These are phyloP conservation scores for Cynopterus brachyotis DNA, from an alignment of 2,113 vertebrate genomes.

Conservation along the genomic window DNA sequence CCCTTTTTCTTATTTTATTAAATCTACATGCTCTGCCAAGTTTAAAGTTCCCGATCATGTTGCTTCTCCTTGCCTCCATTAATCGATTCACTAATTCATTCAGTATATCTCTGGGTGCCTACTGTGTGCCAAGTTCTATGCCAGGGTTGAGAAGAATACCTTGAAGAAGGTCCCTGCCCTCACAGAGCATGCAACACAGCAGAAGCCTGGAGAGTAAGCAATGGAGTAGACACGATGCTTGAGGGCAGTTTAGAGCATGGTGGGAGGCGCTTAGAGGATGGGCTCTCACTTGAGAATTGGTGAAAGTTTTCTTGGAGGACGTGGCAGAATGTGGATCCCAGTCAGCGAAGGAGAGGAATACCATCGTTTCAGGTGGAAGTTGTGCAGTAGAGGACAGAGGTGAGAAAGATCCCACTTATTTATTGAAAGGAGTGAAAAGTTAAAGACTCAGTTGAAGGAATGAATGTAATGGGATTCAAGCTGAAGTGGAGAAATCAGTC, in stretches of 20 bases:
- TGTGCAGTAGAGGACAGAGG: background rate
- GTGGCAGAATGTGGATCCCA: background rate
- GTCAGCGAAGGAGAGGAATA: background rate
- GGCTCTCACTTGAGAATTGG: background rate
- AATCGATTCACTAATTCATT: background rate
- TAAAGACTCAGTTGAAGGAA: background rate
- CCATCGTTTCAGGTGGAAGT: background rate
- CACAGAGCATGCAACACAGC: background rate
- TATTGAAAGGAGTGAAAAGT: background rate
- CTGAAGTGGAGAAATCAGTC: background rate
- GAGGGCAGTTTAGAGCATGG: background rate
- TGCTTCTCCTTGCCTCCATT: background rate
- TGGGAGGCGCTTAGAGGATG: background rate
- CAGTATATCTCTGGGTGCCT: background rate
- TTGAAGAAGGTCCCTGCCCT: background rate
- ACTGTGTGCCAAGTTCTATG: background rate
- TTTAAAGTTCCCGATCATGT: background rate
- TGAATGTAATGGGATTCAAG: background rate
- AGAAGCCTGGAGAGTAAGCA: background rate
- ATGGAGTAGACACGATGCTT: background rate
- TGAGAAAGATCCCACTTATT: background rate
- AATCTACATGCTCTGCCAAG: background rate
- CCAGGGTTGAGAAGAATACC: background rate
- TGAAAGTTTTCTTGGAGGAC: background rate
- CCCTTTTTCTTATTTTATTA: background rate